A percentile compares a stretch with the other conserved stretches of the same genome.
These are phyloP conservation scores for Vimba vimba DNA, from an alignment of 2,113 vertebrate genomes.

Conservation along the genomic window DNA sequence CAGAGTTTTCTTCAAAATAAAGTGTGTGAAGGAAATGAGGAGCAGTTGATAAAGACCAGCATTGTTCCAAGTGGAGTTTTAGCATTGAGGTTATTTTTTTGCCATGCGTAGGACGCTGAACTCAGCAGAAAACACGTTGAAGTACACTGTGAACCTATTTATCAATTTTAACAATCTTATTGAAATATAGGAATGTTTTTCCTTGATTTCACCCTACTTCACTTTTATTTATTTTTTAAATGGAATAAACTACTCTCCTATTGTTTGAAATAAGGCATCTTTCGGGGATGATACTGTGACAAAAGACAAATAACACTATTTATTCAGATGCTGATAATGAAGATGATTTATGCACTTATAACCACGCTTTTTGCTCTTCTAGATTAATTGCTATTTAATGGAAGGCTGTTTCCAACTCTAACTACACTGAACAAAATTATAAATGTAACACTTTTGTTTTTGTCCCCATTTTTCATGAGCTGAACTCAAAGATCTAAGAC, in stretches of 20 bases:
- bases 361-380: background rate
- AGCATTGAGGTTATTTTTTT: background rate
- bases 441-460: too few species aligned
- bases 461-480: too few species aligned
- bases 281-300: background rate
- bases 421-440: too few species aligned
- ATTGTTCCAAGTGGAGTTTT: background rate
- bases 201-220: background rate
- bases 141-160: background rate
- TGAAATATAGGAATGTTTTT: background rate
- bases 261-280: background rate
- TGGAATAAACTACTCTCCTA: background rate
- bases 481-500: too few species aligned
- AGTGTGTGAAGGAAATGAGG: background rate
- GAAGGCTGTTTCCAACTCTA: background rate
- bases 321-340: background rate
- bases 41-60: constrained; percentile 21
- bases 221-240: background rate
- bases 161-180: background rate
- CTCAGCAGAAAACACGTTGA: constrained; percentile 13
- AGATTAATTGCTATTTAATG: background rate
- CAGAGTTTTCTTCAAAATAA: constrained; percentile 39
- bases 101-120: background rate
- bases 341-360: background rate
- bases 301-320: background rate